Evolutionary conservation across 2,797 vertebrate species (phyloP), one percentile per base, ranked within the genome.

Genomic region (Phoxinus dragarum): DNA sequence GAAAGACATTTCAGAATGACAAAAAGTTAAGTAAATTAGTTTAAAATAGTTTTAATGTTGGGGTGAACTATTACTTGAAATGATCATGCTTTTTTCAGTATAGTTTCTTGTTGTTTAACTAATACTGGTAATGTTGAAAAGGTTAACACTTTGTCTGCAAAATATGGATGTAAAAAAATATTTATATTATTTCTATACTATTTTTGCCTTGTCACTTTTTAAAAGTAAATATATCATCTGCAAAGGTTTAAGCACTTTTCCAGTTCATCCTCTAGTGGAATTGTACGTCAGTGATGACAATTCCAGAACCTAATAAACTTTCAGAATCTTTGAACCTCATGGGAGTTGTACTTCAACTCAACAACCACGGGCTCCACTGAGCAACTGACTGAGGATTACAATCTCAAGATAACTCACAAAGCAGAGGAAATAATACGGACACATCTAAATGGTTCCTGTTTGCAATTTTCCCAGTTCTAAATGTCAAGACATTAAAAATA

Each of bases 261-360:
- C 79, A 81, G 47, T 40, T 17, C 12, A 82, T 74, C 27, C 56
- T 31, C 12, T 6, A 11, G 27, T 73, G 40, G 40, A 47, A 38
- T 75, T 66, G 19, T 49, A 5, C 1, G 42, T 66, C 8, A 10
- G 9, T 75, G 34, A 83, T 83, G 72, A 66, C 81, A 66, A 75
- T 74, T 75, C 71, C 81, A 83, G 81, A 75, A 27, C 31, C 61
- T 66, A 66, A 75, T 66, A 83, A 75, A 83, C 56, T 31, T 64
- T 49, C 36, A 84, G 72, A 49, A 23, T 40, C 34, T 19, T 52
- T 54, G 59, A 67, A 42, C 31, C 82, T 76, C 73, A 31, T 31
- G 47, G 47, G 73, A 77, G 6, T 56, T 76, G 47, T 31, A n/a
- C 59, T 40, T n/a, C 49, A 42, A 84, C 44, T 75, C 71, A 83